These are phyloP conservation scores for Morone chrysops DNA, from an alignment of 2,113 vertebrate genomes.

Conservation along the genomic window DNA sequence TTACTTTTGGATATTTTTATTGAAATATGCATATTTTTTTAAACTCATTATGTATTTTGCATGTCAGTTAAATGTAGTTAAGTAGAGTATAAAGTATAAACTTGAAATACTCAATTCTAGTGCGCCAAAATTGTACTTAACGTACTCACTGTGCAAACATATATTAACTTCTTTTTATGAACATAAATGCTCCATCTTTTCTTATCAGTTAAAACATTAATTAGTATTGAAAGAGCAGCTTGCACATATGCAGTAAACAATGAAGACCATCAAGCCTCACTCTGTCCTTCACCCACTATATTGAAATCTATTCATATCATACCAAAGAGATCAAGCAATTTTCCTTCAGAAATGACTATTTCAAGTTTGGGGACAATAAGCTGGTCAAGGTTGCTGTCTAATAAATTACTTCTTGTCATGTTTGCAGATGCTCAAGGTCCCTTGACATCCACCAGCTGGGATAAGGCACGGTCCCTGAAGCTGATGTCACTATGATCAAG, in stretches of 20 bases:
- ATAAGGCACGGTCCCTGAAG: slow-evolving; percentile 39
- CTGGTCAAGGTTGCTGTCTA: slow-evolving; percentile 78
- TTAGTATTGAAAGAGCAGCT: slow-evolving; percentile 13
- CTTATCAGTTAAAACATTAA: background rate
- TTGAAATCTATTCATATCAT: slow-evolving; percentile 56
- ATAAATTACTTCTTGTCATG: slow-evolving; percentile 79
- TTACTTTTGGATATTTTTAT: background rate
- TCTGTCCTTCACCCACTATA: slow-evolving; percentile 61
- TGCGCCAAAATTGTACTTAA: background rate
- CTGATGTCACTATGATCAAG: slow-evolving; percentile 63
- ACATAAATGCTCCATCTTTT: no score
- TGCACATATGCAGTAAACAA: slow-evolving; percentile 24
- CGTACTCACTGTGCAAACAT: no score
- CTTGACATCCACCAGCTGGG: slow-evolving; percentile 56
- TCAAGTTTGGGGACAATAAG: slow-evolving; percentile 66
- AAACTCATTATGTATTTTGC: background rate
- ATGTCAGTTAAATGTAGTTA: background rate
- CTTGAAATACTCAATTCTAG: background rate
- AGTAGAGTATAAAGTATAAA: background rate
- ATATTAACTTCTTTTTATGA: background rate
- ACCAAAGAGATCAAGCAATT: slow-evolving; percentile 46
- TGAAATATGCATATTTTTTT: background rate
- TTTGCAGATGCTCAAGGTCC: slow-evolving; percentile 75
- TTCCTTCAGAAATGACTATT: slow-evolving; percentile 61
- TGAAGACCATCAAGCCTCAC: slow-evolving; percentile 28